Evolutionary conservation across 2,113 vertebrate species (phyloP).

Genomic region (Eulacestoma nigropectus): DNA sequence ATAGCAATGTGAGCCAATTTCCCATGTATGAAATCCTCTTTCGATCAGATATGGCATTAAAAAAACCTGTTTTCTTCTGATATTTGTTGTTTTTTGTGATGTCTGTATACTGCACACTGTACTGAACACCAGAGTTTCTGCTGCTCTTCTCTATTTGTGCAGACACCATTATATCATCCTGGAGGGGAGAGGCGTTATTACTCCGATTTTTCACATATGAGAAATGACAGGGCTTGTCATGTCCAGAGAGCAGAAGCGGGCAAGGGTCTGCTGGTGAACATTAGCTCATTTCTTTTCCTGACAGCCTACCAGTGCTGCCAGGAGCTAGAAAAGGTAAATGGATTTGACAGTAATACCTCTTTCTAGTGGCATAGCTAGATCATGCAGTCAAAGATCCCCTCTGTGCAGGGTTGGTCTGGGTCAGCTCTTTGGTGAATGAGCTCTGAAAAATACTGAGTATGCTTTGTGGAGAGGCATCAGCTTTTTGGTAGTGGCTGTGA

Average conservation of each 20-base stretch:
- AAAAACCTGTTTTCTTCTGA: neutral
- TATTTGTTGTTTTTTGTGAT: neutral
- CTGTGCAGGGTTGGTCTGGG: neutral
- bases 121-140: neutral
- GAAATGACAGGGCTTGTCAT: conserved; percentile 46
- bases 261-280: conserved; percentile 41
- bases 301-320: conserved; percentile 21
- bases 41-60: neutral
- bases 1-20: neutral
- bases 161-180: neutral
- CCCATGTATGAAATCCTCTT: neutral
- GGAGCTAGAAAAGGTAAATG: conserved; percentile 15
- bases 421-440: neutral
- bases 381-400: neutral
- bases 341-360: neutral
- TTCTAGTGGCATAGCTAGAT: neutral
- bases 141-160: neutral
- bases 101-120: neutral
- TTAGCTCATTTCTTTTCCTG: conserved; percentile 5
- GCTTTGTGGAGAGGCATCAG: neutral
- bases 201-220: conserved; percentile 31
- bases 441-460: neutral
- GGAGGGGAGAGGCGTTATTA: neutral
- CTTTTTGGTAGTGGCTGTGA: neutral
- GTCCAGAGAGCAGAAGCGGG: neutral